phyloP scores from a whole-genome alignment of 1,140 invertebrate genomes.

The Druon quercuslanigerum region DNA sequence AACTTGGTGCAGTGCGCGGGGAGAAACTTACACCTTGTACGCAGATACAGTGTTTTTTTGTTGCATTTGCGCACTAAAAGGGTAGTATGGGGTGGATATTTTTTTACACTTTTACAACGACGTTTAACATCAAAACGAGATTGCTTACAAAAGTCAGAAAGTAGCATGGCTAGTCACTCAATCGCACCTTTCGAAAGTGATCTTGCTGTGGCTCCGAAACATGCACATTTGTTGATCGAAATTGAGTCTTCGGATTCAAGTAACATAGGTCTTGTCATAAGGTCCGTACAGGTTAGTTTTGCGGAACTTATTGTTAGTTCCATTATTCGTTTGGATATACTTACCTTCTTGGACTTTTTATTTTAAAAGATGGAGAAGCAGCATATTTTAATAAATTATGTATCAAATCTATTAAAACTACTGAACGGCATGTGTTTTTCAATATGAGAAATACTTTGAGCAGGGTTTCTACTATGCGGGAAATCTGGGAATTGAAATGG shows the following conservation, averaged over 20 bases:
- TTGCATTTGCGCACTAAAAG: conserved; percentile 66
- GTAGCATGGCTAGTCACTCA: conserved; percentile 59
- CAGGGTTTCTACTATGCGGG: too few species aligned
- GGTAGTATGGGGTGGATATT: conserved; percentile 45
- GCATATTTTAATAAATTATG: too few species aligned
- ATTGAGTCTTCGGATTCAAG: conserved; percentile 81
- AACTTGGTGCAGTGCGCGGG: conserved; percentile 60
- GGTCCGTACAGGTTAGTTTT: conserved; percentile 67
- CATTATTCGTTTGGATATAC: too few species aligned
- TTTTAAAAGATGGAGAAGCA: too few species aligned
- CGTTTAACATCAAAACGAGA: conserved; percentile 1
- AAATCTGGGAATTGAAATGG: too few species aligned
- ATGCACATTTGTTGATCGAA: conserved; percentile 80
- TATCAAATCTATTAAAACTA: too few species aligned
- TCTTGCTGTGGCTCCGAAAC: conserved; percentile 65
- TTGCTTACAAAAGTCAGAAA: conserved; percentile 8
- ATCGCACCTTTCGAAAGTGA: conserved; percentile 57
- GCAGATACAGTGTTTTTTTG: conserved; percentile 61
- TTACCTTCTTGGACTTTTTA: too few species aligned
- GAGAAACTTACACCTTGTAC: conserved; percentile 58
- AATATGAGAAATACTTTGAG: too few species aligned
- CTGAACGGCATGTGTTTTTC: too few species aligned
- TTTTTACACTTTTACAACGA: not conserved
- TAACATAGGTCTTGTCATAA: conserved; percentile 80
- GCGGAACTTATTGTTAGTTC: not conserved